Percentiles rank a stretch among this genome's conserved stretches.
phyloP scores from a whole-genome alignment of 2,888 invertebrate species.

The Adelphocoris suturalis region DNA sequence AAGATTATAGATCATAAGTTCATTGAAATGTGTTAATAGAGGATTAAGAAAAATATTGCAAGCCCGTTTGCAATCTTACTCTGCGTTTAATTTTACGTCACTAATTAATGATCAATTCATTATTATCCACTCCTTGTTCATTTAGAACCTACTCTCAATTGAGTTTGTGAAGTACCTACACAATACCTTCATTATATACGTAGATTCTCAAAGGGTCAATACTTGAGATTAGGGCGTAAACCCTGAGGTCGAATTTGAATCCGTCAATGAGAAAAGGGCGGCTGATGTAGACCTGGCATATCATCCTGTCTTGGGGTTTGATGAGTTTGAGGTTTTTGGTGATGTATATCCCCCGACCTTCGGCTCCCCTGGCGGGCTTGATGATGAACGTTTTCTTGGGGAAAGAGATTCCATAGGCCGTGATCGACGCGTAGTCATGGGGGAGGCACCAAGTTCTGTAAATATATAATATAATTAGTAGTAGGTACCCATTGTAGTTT shows the following conservation, averaged over 20 bases:
- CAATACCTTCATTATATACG: conserved; percentile 90
- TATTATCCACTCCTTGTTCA: too few relatives aligned
- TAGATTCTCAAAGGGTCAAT: conserved; percentile 94
- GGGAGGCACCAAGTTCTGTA: conserved; percentile 93
- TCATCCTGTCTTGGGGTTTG: conserved; percentile 87
- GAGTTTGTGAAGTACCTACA: too few relatives aligned
- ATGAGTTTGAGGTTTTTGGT: conserved; percentile 90
- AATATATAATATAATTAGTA: not conserved
- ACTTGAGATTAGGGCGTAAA: conserved; percentile 92
- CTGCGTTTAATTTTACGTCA: too few relatives aligned
- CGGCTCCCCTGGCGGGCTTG: conserved; percentile 94
- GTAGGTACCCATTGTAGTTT: too few relatives aligned
- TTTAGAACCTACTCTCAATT: too few relatives aligned
- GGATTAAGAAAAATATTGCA: too few relatives aligned
- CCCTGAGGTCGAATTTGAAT: conserved; percentile 93
- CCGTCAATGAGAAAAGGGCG: conserved; percentile 92
- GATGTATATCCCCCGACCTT: conserved; percentile 92
- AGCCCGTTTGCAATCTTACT: too few relatives aligned
- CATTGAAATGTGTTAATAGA: too few relatives aligned
- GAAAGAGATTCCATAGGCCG: conserved; percentile 84
- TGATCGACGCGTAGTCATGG: conserved; percentile 73
- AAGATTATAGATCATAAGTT: too few relatives aligned
- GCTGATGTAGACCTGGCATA: conserved; percentile 89
- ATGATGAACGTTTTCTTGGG: conserved; percentile 89
- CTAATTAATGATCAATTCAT: too few relatives aligned